Evolutionary conservation across 2,888 invertebrate species (phyloP).

Genomic region (Eristalis pertinax): DNA sequence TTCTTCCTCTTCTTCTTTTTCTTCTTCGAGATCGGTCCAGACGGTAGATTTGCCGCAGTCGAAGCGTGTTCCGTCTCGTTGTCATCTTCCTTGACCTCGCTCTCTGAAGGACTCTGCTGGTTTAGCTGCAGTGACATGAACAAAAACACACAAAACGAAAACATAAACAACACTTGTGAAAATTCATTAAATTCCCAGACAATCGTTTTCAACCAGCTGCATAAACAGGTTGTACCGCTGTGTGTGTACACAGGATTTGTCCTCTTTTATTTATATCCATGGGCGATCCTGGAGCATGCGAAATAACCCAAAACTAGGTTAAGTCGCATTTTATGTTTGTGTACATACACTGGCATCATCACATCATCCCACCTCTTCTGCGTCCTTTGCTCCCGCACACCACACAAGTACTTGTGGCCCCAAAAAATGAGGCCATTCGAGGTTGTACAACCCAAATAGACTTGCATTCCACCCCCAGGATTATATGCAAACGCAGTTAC

Average conservation of each 20-base stretch:
- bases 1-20: conserved; percentile 87
- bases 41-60: conserved; percentile 81
- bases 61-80: conserved; percentile 85
- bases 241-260: conserved; percentile 2
- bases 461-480: neutral
- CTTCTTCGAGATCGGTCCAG: conserved; percentile 82
- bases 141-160: neutral
- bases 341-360: conserved; percentile 29
- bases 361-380: neutral
- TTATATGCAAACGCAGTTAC: conserved; percentile 70
- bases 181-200: conserved; percentile 9
- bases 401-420: neutral
- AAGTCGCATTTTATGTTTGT: conserved; percentile 54
- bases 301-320: conserved; percentile 51
- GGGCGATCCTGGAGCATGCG: conserved; percentile 60
- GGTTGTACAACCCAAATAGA: conserved; percentile 4
- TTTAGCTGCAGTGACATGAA: conserved; percentile 82
- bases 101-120: conserved; percentile 86
- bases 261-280: conserved; percentile 7
- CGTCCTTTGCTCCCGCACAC: conserved; percentile 25
- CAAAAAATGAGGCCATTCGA: conserved; percentile 17
- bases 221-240: neutral
- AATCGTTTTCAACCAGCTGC: neutral
- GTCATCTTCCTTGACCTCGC: conserved; percentile 87
- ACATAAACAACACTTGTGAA: conserved; percentile 23